These are phyloP conservation scores for Cyphotilapia sp. DNA, from an alignment of 2,113 vertebrate genomes.

Conservation along the genomic window DNA sequence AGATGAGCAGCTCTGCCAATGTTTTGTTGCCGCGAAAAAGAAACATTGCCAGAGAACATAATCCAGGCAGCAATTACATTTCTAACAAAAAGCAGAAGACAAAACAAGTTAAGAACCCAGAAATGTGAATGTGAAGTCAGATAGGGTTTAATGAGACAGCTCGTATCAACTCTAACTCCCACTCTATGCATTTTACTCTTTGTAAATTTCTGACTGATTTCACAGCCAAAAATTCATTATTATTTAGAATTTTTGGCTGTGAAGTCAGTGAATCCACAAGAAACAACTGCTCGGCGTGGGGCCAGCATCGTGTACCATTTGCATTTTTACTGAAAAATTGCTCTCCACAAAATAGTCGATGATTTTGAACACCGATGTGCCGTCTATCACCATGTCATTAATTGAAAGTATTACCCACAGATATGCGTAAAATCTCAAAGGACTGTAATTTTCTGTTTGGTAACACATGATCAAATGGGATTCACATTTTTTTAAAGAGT, in stretches of 20 bases:
- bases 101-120: background rate
- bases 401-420: background rate
- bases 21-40: accelerated
- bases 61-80: background rate
- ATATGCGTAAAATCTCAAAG: background rate
- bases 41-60: background rate
- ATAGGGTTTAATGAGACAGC: background rate
- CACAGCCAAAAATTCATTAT: background rate
- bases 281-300: background rate
- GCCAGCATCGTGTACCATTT: background rate
- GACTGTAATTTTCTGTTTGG: background rate
- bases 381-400: background rate
- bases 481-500: background rate
- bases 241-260: background rate
- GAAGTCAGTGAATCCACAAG: background rate
- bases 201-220: background rate
- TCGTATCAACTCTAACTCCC: background rate
- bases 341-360: background rate
- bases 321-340: background rate
- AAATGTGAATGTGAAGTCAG: background rate
- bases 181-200: background rate
- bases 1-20: background rate
- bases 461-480: background rate
- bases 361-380: accelerated
- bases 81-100: background rate